A percentile compares a stretch with the other conserved stretches of the same genome.
phyloP scores from a whole-genome alignment of 2,113 vertebrate species.

The Cettia cetti region DNA sequence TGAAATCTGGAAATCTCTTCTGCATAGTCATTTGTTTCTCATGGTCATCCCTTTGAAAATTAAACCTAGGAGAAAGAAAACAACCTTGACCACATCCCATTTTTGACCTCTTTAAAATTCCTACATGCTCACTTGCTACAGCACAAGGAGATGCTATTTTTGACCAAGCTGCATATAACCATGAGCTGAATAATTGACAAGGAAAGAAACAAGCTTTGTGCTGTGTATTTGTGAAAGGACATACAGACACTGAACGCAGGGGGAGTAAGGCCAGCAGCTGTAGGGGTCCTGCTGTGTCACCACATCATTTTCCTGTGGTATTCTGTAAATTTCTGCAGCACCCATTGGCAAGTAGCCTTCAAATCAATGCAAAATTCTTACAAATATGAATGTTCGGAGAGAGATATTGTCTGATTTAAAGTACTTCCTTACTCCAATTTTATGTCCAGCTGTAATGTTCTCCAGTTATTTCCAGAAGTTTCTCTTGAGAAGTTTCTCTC shows the following conservation, averaged over 20 bases:
- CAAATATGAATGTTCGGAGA: neutral
- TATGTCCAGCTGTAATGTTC: neutral
- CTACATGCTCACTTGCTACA: neutral
- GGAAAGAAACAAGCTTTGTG: neutral
- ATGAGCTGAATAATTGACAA: neutral
- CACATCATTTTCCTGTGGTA: neutral
- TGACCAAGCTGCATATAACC: neutral
- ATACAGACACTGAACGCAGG: neutral
- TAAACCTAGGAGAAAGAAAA: neutral
- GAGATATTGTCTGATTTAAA: neutral
- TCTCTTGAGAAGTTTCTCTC: neutral
- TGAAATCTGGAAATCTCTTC: neutral
- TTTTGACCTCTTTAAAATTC: neutral
- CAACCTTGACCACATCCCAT: neutral
- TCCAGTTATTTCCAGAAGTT: neutral
- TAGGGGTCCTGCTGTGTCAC: neutral
- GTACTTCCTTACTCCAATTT: neutral
- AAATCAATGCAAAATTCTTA: neutral
- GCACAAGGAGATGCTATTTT: neutral
- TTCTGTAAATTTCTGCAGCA: neutral
- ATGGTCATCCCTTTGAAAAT: neutral
- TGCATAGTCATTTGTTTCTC: neutral
- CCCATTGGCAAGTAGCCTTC: neutral
- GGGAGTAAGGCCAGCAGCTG: neutral
- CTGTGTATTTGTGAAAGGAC: neutral